Base-by-base conservation (phyloP, 2,113 vertebrate genomes). In the Calypte anna region DNA sequence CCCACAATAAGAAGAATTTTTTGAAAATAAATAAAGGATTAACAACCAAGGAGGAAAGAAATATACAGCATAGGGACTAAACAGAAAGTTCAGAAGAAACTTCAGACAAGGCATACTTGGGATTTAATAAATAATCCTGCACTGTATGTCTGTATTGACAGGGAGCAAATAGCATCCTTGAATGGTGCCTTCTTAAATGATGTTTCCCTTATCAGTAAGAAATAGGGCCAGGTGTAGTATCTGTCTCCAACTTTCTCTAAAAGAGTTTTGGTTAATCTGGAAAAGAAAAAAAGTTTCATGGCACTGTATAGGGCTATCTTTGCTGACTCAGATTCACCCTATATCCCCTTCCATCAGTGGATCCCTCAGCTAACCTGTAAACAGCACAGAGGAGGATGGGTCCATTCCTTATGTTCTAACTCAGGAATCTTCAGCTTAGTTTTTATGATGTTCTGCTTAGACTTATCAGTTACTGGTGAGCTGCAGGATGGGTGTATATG, bases 341-440 rank as follows among this genome's bases (percentile, higher is more conserved):
- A 58, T 5, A 2, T 64, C 64, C 36, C 85, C 62, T 51, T 1
- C 4, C 27, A 21, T 8, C 1, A 2, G n/a, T 27, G 73, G 82
- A 69, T 88, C 48, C 87, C 87, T 91, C 46, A 69, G 53, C 59
- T 79, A 75, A 86, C 58, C 82, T 24, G 21, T 8, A 81, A 74
- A 12, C 31, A 58, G 0, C 0, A 0, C 59, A 44, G 63, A 88
- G 63, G 59, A 77, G 38, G 38, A 77, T 4, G 2, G 48, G 50
- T 68, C 57, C 19, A 16, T 30, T 48, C 78, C 74, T 59, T 36
- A 14, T 7, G 9, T 62, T 80, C 33, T 27, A 59, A 63, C 23
- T 74, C 8, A 12, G 59, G 70, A 75, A 50, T n/a, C 53, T 31
- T 67, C 48, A 67, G 20, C 13, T 44, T 59, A 5, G 11, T 24